Base-by-base conservation (phyloP, 2,113 vertebrate genomes). In the Helogale parvula region DNA sequence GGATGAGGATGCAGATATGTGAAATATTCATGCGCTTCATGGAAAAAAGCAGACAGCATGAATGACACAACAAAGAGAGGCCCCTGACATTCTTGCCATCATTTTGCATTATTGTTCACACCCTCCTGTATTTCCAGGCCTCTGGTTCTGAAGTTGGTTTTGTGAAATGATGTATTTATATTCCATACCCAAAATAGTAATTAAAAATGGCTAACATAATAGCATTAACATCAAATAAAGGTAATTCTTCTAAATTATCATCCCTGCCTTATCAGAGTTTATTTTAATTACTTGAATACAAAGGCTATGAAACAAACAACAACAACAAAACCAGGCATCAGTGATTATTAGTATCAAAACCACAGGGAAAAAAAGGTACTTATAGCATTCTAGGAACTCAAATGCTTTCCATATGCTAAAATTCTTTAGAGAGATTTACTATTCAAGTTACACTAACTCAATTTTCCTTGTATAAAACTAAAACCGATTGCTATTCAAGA, bases 11-110 rank as follows among this genome's bases (percentile, higher is more conserved):
- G 99, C 99, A 99, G 99, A 99, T 99, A 99, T 98, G 99, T 99
- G 99, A 99, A 99, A 99, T 99, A 99, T 99, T 99, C 99, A 99
- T 99, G 99, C 12, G 98, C 98, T 99, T 98, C 98, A 96, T 98
- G 99, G 99, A 98, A 99, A 99, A 98, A 98, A 98, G 99, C 98
- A 99, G 99, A 99, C 99, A 99, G 99, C 98, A 98, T 99, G 99
- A 99, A 99, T 99, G 99, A 99, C 99, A 99, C 99, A 99, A 99
- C 99, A 99, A 99, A 99, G 99, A 99, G 98, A 98, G 98, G 99
- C 99, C 99, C 99, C 99, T 99, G 99, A 99, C 99, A 99, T 99
- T 97, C 98, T 91, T 94, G 97, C 98, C 97, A 98, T 98, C 98
- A 96, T 99, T 99, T 97, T 99, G 99, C 99, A 99, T 99, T 99